Evolutionary conservation across 1,140 invertebrate species (phyloP).

Genomic region (Musca vetustissima): DNA sequence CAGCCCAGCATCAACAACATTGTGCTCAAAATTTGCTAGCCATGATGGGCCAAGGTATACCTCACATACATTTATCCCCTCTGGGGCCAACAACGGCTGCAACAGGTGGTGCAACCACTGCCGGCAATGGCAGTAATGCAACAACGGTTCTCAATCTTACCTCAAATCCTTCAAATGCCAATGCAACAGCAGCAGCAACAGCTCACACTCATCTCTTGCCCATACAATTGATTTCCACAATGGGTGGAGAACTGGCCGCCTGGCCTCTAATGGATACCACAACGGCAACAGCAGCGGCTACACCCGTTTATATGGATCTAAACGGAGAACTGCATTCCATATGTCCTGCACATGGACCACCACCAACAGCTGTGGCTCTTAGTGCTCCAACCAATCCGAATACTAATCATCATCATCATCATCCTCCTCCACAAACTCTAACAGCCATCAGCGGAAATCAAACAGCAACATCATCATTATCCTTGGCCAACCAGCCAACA

Average conservation of each 20-base stretch:
- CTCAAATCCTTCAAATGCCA: neutral
- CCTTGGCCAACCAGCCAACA: slow-evolving; percentile 25
- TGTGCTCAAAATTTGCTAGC: slow-evolving; percentile 15
- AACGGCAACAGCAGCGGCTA: slow-evolving; percentile 27
- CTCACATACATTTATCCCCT: slow-evolving; percentile 43
- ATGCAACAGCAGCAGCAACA: neutral
- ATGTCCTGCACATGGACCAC: slow-evolving; percentile 51
- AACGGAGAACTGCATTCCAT: slow-evolving; percentile 50
- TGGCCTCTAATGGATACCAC: slow-evolving; percentile 47
- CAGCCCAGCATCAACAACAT: slow-evolving; percentile 23
- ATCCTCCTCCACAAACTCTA: too few species aligned
- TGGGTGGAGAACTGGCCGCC: slow-evolving; percentile 24
- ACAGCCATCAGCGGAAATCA: slow-evolving; percentile 35
- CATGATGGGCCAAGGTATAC: slow-evolving; percentile 32
- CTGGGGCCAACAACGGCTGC: neutral
- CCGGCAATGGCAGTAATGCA: slow-evolving; percentile 5
- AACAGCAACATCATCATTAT: slow-evolving; percentile 35
- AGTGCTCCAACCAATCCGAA: neutral
- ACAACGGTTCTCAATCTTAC: neutral
- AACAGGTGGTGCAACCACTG: slow-evolving; percentile 36
- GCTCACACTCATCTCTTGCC: slow-evolving; percentile 8
- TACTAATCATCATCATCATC: too few species aligned
- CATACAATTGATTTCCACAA: slow-evolving; percentile 1
- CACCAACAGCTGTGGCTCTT: slow-evolving; percentile 32
- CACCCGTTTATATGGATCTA: slow-evolving; percentile 49